These are phyloP conservation scores for Physella acuta DNA, from an alignment of 1,140 invertebrate species.

Conservation along the genomic window DNA sequence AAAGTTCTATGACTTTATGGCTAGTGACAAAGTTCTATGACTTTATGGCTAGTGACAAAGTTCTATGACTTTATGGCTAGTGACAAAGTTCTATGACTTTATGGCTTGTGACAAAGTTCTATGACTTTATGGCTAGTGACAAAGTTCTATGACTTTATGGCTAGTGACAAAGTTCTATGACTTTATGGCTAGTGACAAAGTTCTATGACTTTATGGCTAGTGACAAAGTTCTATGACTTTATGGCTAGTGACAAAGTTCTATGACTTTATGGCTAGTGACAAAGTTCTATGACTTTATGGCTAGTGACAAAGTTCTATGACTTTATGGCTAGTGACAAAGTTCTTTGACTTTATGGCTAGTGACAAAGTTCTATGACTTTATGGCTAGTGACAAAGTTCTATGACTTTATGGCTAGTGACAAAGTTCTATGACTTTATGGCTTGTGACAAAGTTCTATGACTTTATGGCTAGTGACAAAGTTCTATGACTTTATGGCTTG, in stretches of 20 bases:
- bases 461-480: neutral
- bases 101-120: too few species aligned
- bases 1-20: neutral
- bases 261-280: neutral
- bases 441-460: too few species aligned
- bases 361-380: neutral
- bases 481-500: slow-evolving; percentile 46
- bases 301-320: too few species aligned
- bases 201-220: neutral
- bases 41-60: neutral
- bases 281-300: neutral
- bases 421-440: neutral
- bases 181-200: too few species aligned
- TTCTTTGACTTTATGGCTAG: neutral
- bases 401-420: neutral
- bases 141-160: too few species aligned
- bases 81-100: too few species aligned
- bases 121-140: too few species aligned
- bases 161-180: neutral
- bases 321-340: too few species aligned
- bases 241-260: too few species aligned
- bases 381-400: too few species aligned
- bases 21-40: too few species aligned
- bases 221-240: neutral
- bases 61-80: slow-evolving; percentile 47